Evolutionary conservation across 2,113 vertebrate species (phyloP).

Genomic region (Microtus pennsylvanicus): DNA sequence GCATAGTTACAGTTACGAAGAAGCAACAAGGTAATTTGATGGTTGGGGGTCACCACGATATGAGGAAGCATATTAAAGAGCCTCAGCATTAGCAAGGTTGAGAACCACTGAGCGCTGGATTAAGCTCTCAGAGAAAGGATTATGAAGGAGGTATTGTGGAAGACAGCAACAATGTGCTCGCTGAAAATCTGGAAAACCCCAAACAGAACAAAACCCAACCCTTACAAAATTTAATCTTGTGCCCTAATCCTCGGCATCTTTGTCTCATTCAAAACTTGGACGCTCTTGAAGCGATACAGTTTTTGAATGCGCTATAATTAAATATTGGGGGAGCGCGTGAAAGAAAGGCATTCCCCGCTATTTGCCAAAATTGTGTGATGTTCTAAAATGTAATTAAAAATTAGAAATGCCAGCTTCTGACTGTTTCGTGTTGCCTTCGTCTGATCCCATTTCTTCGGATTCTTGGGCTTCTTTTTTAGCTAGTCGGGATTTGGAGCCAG

Average conservation of each 20-base stretch:
- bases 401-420: slow-evolving; percentile 42
- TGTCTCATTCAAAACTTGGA: slow-evolving; percentile 68
- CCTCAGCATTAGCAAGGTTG: too few relatives aligned
- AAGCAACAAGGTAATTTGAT: background rate
- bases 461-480: slow-evolving; percentile 38
- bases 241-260: slow-evolving; percentile 66
- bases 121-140: background rate
- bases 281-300: slow-evolving; percentile 61
- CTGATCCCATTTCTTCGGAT: slow-evolving; percentile 50
- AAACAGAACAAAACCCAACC: slow-evolving; percentile 6
- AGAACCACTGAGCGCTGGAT: background rate
- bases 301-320: slow-evolving; percentile 69
- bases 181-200: slow-evolving; percentile 18
- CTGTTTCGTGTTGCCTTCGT: slow-evolving; percentile 43
- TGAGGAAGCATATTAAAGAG: background rate
- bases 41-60: background rate
- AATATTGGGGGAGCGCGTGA: background rate
- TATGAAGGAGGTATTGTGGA: background rate
- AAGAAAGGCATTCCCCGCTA: slow-evolving; percentile 55
- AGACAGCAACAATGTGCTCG: background rate
- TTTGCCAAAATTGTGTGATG: slow-evolving; percentile 62
- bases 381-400: slow-evolving; percentile 56
- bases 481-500: slow-evolving; percentile 2
- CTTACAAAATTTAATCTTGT: slow-evolving; percentile 45
- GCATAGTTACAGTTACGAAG: background rate